Evolutionary conservation across 1,140 invertebrate species (phyloP).

Genomic region (Drosophila parabipectinata): DNA sequence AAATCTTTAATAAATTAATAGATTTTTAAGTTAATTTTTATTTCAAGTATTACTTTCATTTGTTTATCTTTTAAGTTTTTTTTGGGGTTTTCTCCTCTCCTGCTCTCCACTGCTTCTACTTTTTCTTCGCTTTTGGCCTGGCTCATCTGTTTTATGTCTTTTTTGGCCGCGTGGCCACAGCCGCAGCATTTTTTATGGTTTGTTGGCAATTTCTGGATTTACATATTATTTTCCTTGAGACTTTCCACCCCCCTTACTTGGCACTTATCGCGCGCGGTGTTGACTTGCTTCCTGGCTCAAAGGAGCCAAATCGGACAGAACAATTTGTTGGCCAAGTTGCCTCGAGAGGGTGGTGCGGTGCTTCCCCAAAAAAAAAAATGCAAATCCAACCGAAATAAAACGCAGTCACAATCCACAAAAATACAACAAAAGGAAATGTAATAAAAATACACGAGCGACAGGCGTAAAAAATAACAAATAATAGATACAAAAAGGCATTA

Average conservation of each 20-base stretch:
- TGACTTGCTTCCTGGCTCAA: slow-evolving; percentile 53
- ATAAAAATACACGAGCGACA: slow-evolving; percentile 20
- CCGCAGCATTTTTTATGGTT: slow-evolving; percentile 57
- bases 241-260: slow-evolving; percentile 11
- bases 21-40: not conserved
- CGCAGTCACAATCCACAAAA: slow-evolving; percentile 28
- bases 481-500: slow-evolving; percentile 14
- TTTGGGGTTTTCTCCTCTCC: slow-evolving; percentile 9
- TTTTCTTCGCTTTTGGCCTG: slow-evolving; percentile 2
- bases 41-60: slow-evolving; percentile 20
- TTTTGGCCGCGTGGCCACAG: slow-evolving; percentile 27
- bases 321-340: slow-evolving; percentile 61
- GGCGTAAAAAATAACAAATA: slow-evolving; percentile 30
- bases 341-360: too few species aligned
- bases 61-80: slow-evolving; percentile 56
- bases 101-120: not conserved
- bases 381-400: slow-evolving; percentile 48
- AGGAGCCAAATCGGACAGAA: slow-evolving; percentile 43
- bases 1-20: not conserved
- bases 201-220: slow-evolving; percentile 65
- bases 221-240: slow-evolving; percentile 38
- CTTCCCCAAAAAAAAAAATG: slow-evolving; percentile 34
- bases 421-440: slow-evolving; percentile 28
- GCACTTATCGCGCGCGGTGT: slow-evolving; percentile 54
- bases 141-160: slow-evolving; percentile 68